Evolutionary conservation across 2,888 invertebrate genomes (phyloP).

Genomic region (Junonia oenone): DNA sequence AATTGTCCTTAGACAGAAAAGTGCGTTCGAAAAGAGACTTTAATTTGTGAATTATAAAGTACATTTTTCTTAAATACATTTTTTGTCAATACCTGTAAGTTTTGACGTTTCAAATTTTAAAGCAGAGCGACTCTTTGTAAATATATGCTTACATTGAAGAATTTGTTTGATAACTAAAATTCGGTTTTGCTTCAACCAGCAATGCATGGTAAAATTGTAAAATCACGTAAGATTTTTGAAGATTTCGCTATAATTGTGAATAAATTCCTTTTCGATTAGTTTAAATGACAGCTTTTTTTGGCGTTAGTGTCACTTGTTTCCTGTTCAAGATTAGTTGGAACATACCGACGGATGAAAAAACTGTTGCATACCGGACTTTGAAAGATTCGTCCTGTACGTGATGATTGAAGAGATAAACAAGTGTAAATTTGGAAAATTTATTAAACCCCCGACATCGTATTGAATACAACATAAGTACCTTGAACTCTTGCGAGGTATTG

Average conservation of each 20-base stretch:
- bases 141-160: neutral
- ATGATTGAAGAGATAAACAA: neutral
- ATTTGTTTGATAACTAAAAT: neutral
- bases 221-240: neutral
- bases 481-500: too few species aligned
- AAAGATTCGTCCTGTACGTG: neutral
- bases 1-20: too few species aligned
- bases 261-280: conserved; percentile 18
- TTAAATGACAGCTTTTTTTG: conserved; percentile 9
- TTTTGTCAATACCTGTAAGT: neutral
- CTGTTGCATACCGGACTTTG: neutral
- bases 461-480: too few species aligned
- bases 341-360: neutral
- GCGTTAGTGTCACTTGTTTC: conserved; percentile 1
- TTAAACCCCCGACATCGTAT: too few species aligned
- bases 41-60: too few species aligned
- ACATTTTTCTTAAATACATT: neutral
- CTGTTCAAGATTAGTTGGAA: neutral
- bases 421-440: too few species aligned
- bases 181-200: neutral
- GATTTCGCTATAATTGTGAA: conserved; percentile 7
- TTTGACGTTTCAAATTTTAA: neutral
- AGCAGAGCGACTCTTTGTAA: neutral
- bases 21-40: too few species aligned
- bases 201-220: neutral